Percentiles rank a stretch among this genome's conserved stretches.
Evolutionary conservation across 2,888 invertebrate genomes (phyloP).

Genomic region (Palloptera scutellata): DNA sequence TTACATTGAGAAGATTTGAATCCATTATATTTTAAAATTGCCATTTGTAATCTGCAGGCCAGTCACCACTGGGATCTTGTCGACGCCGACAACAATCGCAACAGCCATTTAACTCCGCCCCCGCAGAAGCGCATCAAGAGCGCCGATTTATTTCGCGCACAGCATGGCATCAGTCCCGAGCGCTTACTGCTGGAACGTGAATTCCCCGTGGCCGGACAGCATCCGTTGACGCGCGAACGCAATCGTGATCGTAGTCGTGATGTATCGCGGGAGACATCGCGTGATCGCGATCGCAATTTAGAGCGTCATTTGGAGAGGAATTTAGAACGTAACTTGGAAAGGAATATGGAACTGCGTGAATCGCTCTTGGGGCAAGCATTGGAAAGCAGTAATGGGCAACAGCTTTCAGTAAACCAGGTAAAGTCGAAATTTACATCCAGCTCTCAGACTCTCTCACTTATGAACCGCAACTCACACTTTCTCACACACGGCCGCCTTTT

Average conservation of each 20-base stretch:
- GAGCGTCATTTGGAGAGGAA: constrained; percentile 11
- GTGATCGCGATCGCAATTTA: constrained; percentile 65
- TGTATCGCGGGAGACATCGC: constrained; percentile 60
- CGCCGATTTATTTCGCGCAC: constrained; percentile 73
- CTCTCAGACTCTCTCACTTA: no score
- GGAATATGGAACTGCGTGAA: constrained; percentile 74
- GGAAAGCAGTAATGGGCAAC: constrained; percentile 71
- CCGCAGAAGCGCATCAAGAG: constrained; percentile 77
- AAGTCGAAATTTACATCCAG: background rate
- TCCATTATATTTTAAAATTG: no score
- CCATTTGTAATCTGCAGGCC: constrained; percentile 51
- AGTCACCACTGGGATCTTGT: constrained; percentile 70
- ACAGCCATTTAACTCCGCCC: constrained; percentile 67
- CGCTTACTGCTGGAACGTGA: constrained; percentile 63
- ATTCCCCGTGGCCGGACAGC: constrained; percentile 60
- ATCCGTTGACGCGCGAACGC: constrained; percentile 60
- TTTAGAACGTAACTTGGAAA: constrained; percentile 43
- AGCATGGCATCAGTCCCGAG: constrained; percentile 66
- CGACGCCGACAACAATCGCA: constrained; percentile 65
- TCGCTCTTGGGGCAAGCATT: constrained; percentile 80
- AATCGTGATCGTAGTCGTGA: constrained; percentile 53
- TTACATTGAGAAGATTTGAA: no score
- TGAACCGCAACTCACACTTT: no score
- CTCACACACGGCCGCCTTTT: background rate
- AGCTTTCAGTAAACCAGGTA: constrained; percentile 61